Evolutionary conservation across 1,140 invertebrate genomes (phyloP).

Genomic region (Nasonia longicornis): DNA sequence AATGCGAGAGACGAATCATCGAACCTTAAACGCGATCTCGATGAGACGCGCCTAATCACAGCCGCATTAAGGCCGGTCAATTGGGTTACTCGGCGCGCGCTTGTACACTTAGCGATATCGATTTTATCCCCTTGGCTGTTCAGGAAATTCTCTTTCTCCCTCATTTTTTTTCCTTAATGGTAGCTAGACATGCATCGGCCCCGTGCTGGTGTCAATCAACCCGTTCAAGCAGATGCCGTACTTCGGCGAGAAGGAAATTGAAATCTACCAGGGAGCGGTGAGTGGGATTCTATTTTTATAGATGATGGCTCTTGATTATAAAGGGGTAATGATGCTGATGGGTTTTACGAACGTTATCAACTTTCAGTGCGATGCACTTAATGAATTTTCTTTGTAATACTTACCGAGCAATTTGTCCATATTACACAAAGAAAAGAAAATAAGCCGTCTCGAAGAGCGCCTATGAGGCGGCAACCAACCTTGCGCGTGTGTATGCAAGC

Average conservation of each 20-base stretch:
- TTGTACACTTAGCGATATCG: not conserved
- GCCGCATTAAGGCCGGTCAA: not conserved
- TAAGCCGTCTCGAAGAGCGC: not conserved
- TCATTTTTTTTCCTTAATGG: conserved; percentile 58
- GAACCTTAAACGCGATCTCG: too few species aligned
- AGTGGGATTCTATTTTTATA: conserved; percentile 58
- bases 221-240: conserved; percentile 84
- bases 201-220: conserved; percentile 84
- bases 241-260: conserved; percentile 79
- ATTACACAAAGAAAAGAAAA: too few species aligned
- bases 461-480: conserved; percentile 4
- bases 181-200: conserved; percentile 83
- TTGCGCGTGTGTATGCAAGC: not conserved
- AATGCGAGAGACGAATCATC: too few species aligned
- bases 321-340: not conserved
- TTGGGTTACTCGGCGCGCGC: not conserved
- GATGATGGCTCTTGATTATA: not conserved
- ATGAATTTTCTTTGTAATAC: too few species aligned
- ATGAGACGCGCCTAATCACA: too few species aligned
- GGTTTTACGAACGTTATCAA: too few species aligned
- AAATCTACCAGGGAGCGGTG: conserved; percentile 81
- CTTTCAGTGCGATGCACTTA: too few species aligned
- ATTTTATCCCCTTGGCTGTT: conserved; percentile 8
- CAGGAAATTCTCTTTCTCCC: not conserved
- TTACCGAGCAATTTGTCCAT: too few species aligned